Conservation (phyloP, 53 echinoderm and acorn worm genomes). For the Arbacia lixula region DNA sequence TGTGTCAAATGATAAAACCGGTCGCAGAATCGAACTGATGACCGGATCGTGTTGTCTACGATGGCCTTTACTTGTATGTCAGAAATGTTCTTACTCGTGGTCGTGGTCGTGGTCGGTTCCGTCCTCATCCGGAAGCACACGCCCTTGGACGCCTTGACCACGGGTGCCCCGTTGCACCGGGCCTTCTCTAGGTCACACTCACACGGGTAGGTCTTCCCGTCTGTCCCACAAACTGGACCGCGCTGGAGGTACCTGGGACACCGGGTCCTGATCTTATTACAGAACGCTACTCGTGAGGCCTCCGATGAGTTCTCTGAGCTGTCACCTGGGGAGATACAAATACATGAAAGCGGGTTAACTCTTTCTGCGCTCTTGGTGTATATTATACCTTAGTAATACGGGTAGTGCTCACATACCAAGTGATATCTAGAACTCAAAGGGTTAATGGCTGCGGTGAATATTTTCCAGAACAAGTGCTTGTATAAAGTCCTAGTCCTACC, state of each 20-base stretch:
- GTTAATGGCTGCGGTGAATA: too few relatives aligned
- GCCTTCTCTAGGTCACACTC: slow-evolving; percentile 44
- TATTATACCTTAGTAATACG: too few relatives aligned
- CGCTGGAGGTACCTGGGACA: slow-evolving; percentile 10
- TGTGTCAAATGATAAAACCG: too few relatives aligned
- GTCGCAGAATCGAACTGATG: too few relatives aligned
- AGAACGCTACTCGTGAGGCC: background rate
- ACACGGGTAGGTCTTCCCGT: slow-evolving; percentile 34
- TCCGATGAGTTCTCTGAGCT: slow-evolving; percentile 18
- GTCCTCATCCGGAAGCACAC: background rate
- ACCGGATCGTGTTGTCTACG: too few relatives aligned
- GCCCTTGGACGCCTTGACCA: slow-evolving; percentile 25
- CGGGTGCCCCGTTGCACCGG: slow-evolving; percentile 6
- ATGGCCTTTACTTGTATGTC: background rate
- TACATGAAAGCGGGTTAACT: too few relatives aligned
- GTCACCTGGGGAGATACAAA: too few relatives aligned
- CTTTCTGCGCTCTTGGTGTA: too few relatives aligned
- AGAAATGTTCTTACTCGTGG: slow-evolving; percentile 17
- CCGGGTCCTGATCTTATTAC: background rate
- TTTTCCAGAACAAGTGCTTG: too few relatives aligned
- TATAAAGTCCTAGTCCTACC: too few relatives aligned
- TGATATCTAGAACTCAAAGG: too few relatives aligned
- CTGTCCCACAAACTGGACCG: slow-evolving; percentile 50
- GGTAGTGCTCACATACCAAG: too few relatives aligned
- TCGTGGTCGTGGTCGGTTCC: background rate